These are phyloP conservation scores for Gopherus flavomarginatus DNA, from an alignment of 2,113 vertebrate species.

Conservation along the genomic window DNA sequence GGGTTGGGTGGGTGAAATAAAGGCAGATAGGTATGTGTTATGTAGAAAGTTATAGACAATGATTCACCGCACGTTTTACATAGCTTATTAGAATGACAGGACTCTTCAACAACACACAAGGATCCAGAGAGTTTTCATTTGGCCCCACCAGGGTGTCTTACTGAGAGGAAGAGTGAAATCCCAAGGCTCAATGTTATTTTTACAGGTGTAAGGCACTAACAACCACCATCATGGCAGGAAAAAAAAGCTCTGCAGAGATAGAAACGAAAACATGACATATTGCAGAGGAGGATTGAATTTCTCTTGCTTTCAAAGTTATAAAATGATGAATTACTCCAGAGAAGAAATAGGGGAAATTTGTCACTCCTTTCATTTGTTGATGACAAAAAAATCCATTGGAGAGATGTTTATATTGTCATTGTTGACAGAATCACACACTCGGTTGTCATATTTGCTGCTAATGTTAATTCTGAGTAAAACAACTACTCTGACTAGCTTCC, in stretches of 20 bases:
- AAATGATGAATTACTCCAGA: neutral
- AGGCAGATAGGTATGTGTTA: neutral
- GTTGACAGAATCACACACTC: slow-evolving; percentile 7
- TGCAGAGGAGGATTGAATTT: neutral
- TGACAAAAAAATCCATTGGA: neutral
- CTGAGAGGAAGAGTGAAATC: neutral
- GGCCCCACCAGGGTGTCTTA: neutral
- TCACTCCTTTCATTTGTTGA: neutral
- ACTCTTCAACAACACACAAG: neutral
- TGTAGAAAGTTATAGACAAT: neutral
- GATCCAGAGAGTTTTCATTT: neutral
- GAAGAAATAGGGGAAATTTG: neutral
- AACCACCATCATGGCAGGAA: neutral
- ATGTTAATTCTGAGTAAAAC: slow-evolving; percentile 46
- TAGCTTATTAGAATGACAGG: neutral
- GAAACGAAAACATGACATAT: neutral
- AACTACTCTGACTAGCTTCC: slow-evolving; percentile 20
- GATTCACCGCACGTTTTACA: neutral
- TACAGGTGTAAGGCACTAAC: neutral
- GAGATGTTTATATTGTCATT: neutral
- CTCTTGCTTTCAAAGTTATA: neutral
- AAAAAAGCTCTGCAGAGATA: neutral
- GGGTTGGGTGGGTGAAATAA: neutral
- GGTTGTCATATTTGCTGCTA: slow-evolving; percentile 37
- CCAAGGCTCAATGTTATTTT: neutral